Percentiles rank a stretch among this genome's conserved stretches.
Conservation (phyloP, 1,140 invertebrate species). For the Caerostris darwini region DNA sequence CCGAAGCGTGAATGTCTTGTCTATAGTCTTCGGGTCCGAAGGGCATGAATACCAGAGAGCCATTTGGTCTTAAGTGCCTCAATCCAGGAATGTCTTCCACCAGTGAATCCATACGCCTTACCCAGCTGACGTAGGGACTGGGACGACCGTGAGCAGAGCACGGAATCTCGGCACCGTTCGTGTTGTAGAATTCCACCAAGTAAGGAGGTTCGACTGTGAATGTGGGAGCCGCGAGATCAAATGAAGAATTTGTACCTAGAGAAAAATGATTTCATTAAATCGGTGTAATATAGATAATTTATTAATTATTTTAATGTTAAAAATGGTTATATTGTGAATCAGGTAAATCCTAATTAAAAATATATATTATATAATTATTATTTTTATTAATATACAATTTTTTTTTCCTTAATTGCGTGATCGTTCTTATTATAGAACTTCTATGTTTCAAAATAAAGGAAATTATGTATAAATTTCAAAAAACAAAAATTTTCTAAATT, state of each 20-base stretch:
- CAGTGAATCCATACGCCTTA: slow-evolving; percentile 80
- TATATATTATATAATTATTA: too few relatives aligned
- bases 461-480: too few relatives aligned
- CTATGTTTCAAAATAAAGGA: too few relatives aligned
- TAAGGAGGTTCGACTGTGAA: slow-evolving; percentile 70
- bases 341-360: too few relatives aligned
- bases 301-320: too few relatives aligned
- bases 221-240: slow-evolving; percentile 65
- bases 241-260: slow-evolving; percentile 18
- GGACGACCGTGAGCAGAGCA: slow-evolving; percentile 94
- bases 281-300: too few relatives aligned
- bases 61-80: slow-evolving; percentile 85
- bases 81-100: slow-evolving; percentile 86
- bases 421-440: too few relatives aligned
- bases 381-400: too few relatives aligned
- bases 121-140: slow-evolving; percentile 96
- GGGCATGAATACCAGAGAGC: slow-evolving; percentile 81
- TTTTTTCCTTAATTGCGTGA: too few relatives aligned
- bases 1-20: slow-evolving; percentile 84
- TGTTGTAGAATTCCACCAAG: slow-evolving; percentile 74
- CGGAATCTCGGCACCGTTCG: slow-evolving; percentile 83
- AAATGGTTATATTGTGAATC: too few relatives aligned
- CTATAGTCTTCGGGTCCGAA: slow-evolving; percentile 81
- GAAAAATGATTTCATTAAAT: not conserved
- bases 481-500: too few relatives aligned